Base-by-base conservation (phyloP, 2,113 vertebrate genomes). In the Tapirus terrestris region DNA sequence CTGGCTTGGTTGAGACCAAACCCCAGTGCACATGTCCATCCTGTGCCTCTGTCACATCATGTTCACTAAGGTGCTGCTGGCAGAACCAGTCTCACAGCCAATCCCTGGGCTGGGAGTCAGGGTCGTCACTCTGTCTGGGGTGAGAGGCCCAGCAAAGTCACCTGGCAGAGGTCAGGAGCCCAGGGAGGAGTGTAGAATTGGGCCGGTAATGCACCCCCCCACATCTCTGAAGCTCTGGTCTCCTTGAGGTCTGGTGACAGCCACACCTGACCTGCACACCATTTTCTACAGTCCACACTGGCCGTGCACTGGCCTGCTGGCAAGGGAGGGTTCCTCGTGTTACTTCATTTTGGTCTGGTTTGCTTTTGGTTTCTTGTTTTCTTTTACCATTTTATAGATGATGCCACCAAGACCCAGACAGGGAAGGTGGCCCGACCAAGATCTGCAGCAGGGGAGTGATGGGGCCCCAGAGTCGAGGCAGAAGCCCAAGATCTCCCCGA, bases 221-320 rank as follows among this genome's bases (percentile, higher is more conserved):
- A 11, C 5, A 2, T 80, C n/a, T 43, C 33, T 29, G 29, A 65
- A 89, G 29, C 45, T 79, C 1, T 45, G 11, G 3, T 70, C 36
- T 72, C 53, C 51, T 72, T 48, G 17, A 67, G 16, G 67, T 12
- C 17, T 13, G 27, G 8, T 43, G 33, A 27, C 16, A 45, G n/a
- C 8, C 25, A 5, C 16, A 53, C 11, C 13, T 56, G 25, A n/a
- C 5, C 3, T 43, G 4, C 2, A 25, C 1, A 25, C 1, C 8
- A 33, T 23, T 84, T 84, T 58, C 43, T 31, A 21, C 43, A 43
- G 39, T 33, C 36, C 39, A 31, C 29, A 16, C 0, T 7, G 45
- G 10, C 11, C 8, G 0, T 48, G 36, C 33, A 45, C 5, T 13
- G 6, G 25, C 11, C 21, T 43, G 13, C 33, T 83, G 17, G 25